These are phyloP conservation scores for Microplitis deprimator DNA, from an alignment of 2,888 invertebrate genomes.

Conservation along the genomic window DNA sequence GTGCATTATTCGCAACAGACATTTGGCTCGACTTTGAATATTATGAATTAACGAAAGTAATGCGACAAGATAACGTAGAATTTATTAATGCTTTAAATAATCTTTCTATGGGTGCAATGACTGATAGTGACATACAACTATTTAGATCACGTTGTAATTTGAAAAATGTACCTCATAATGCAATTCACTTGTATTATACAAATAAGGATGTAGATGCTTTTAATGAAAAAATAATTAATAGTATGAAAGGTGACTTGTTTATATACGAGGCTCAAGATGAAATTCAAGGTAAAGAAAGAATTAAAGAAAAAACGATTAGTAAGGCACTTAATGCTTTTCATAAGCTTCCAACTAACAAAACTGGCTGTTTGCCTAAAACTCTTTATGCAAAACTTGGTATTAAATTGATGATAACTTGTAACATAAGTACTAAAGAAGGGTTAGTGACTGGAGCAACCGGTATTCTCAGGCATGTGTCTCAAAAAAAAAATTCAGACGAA, in stretches of 20 bases:
- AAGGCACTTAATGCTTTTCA: not conserved
- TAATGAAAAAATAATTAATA: not conserved
- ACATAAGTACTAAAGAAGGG: too few species aligned
- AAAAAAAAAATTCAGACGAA: too few species aligned
- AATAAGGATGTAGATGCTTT: not conserved
- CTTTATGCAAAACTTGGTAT: too few species aligned
- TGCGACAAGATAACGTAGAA: too few species aligned
- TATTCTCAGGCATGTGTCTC: too few species aligned
- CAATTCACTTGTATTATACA: constrained; percentile 13
- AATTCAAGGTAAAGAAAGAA: not conserved
- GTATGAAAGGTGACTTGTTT: not conserved
- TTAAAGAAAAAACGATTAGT: not conserved
- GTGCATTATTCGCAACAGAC: too few species aligned
- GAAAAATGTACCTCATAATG: constrained; percentile 33
- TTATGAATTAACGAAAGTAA: too few species aligned
- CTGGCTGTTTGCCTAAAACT: not conserved
- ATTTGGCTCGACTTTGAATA: too few species aligned
- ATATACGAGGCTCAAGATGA: not conserved
- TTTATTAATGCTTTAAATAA: constrained; percentile 26
- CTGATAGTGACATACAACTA: constrained; percentile 49
- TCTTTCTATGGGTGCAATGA: constrained; percentile 51
- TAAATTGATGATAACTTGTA: too few species aligned
- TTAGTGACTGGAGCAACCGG: too few species aligned
- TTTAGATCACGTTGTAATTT: constrained; percentile 45
- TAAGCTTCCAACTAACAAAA: constrained; percentile 5